Base-by-base conservation (phyloP, 2,888 invertebrate genomes). In the Cheilosia vernalis region DNA sequence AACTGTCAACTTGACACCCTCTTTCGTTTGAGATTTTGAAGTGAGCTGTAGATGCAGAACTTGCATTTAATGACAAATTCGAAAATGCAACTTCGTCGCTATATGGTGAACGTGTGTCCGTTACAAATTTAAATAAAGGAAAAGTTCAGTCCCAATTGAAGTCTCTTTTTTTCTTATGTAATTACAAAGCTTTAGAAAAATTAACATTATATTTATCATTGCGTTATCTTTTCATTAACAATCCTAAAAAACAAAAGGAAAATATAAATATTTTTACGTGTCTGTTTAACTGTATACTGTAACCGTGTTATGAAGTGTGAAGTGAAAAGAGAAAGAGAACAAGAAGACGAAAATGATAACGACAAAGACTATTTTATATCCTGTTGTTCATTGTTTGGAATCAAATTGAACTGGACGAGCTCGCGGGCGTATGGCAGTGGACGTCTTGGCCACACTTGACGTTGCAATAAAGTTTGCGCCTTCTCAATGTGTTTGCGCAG, bases 391-490 rank as follows among this genome's bases (percentile, higher is more conserved):
- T 82, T 85, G 58, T 87, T 77, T 13, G 88, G 87, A 37, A 89
- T 87, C 44, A 90, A 72, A 86, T 89, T 87, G 56, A 89, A 87
- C 79, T 89, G 88, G 64, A 88, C 67, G 44, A 90, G 87, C 83
- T 89, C 89, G 24, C 87, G 88, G 24, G 88, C 86, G 56, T 89
- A 92, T 13, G 93, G 93, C 87, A 95, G 91, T 4, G 95, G 95
- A 87, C 95, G 92, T 55, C 93, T 91, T 0, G 94, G 94, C 95
- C 95, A 95, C 33, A 92, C 92, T 87, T 93, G 93, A 27, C 93
- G 92, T 79, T 92, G 92, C 88, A 94, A 92, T 40, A 95, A 90
- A 49, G 90, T 90, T 56, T 92, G 90, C 17, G 94, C 93, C 87
- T 93, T 92, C 53, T 92, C 93, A 87, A 94, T 92, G 84, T 95